Conservation (phyloP, 2,113 vertebrate species). For the Casuarius casuarius region DNA sequence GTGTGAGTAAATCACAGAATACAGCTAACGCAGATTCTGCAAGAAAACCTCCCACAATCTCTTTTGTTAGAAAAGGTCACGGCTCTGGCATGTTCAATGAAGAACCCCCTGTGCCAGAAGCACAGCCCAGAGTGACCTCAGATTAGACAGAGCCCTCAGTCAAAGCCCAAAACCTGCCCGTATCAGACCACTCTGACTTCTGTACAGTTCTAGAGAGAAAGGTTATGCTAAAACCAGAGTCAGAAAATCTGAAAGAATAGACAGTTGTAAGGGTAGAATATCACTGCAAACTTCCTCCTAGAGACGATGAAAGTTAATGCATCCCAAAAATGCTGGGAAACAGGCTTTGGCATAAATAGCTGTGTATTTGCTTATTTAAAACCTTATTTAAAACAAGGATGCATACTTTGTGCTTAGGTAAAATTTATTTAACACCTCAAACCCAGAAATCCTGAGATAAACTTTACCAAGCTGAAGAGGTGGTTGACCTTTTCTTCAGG, state of each 20-base stretch:
- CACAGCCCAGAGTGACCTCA: not conserved
- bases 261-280: not conserved
- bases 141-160: not conserved
- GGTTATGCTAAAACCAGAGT: not conserved
- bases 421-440: not conserved
- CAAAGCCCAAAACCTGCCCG: not conserved
- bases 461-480: not conserved
- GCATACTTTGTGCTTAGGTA: not conserved
- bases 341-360: not conserved
- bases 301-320: not conserved
- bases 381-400: not conserved
- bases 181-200: not conserved
- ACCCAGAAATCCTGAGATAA: not conserved
- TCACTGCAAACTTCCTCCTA: not conserved
- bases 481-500: not conserved
- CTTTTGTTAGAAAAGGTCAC: not conserved
- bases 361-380: not conserved
- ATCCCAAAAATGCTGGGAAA: not conserved
- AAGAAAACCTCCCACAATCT: not conserved
- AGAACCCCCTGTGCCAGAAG: not conserved
- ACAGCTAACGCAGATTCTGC: not conserved
- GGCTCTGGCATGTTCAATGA: rapidly evolving
- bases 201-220: not conserved
- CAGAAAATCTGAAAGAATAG: not conserved
- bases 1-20: not conserved